Conservation (phyloP, 1,140 invertebrate species). For the Chrysomallon squamiferum region DNA sequence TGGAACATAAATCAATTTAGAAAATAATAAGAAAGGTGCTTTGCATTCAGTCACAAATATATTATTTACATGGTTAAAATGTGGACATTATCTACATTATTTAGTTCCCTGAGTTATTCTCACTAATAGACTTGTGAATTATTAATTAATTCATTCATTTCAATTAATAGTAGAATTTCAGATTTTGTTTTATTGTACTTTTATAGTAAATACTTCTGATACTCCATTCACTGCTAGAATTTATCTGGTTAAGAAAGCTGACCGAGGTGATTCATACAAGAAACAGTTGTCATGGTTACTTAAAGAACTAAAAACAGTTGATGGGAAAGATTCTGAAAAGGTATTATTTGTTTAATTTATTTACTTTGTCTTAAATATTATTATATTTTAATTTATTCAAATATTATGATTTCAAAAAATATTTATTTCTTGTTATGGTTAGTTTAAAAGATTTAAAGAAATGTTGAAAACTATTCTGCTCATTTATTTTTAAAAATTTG, state of each 20-base stretch:
- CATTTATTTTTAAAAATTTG: no score
- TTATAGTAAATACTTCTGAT: slow-evolving; percentile 67
- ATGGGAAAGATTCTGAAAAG: slow-evolving; percentile 73
- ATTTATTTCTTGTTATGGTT: neutral
- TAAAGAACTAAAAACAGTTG: slow-evolving; percentile 78
- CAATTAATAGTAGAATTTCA: no score
- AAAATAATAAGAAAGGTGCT: no score
- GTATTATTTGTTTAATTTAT: slow-evolving; percentile 18
- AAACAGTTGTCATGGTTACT: slow-evolving; percentile 82
- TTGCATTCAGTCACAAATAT: no score
- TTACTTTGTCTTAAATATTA: neutral
- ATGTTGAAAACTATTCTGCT: no score
- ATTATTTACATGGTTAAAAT: no score
- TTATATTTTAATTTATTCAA: neutral
- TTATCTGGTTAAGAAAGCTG: slow-evolving; percentile 83
- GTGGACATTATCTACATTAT: no score
- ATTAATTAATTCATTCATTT: no score
- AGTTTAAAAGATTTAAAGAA: no score
- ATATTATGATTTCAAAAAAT: neutral
- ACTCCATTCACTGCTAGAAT: slow-evolving; percentile 75
- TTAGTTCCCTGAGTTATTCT: no score
- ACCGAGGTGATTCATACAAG: slow-evolving; percentile 80
- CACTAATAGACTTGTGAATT: no score
- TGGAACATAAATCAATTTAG: no score
- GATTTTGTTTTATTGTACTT: slow-evolving; percentile 1